Percentiles rank a stretch among this genome's conserved stretches.
Evolutionary conservation across 2,888 invertebrate species (phyloP).

Genomic region (Synanthedon tipuliformis): DNA sequence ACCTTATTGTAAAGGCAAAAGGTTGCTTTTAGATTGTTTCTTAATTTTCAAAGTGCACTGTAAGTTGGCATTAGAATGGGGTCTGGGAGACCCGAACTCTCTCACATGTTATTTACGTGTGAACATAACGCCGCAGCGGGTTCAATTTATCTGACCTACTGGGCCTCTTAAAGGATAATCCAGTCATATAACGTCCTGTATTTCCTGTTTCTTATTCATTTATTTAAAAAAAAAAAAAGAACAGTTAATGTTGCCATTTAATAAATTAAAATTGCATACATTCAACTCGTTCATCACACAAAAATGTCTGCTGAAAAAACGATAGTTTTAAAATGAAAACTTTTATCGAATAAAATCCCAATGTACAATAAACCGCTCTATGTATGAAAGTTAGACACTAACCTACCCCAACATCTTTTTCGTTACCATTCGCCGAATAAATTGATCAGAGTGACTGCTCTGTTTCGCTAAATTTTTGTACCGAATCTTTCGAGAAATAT

Average conservation of each 20-base stretch:
- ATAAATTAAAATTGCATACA: background rate
- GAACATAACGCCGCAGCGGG: constrained; percentile 64
- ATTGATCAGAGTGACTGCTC: background rate
- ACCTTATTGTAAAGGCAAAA: constrained; percentile 26
- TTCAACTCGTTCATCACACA: background rate
- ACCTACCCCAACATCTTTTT: constrained; percentile 4
- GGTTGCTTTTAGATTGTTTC: constrained; percentile 23
- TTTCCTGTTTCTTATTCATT: constrained; percentile 31
- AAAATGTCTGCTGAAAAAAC: background rate
- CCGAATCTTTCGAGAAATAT: no score
- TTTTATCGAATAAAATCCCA: background rate
- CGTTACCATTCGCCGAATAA: background rate
- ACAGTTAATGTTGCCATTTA: background rate
- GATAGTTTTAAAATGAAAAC: background rate
- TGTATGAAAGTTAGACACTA: constrained; percentile 1
- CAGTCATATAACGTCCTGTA: constrained; percentile 60
- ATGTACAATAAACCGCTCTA: background rate
- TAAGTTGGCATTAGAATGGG: constrained; percentile 12
- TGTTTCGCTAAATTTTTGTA: no score
- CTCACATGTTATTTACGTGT: constrained; percentile 69
- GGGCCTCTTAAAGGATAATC: constrained; percentile 39
- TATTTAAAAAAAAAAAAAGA: background rate
- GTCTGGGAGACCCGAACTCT: constrained; percentile 42
- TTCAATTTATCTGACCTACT: constrained; percentile 71
- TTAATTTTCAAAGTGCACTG: background rate